Conservation (phyloP, 2,888 invertebrate species). For the Cheilosia grossa region DNA sequence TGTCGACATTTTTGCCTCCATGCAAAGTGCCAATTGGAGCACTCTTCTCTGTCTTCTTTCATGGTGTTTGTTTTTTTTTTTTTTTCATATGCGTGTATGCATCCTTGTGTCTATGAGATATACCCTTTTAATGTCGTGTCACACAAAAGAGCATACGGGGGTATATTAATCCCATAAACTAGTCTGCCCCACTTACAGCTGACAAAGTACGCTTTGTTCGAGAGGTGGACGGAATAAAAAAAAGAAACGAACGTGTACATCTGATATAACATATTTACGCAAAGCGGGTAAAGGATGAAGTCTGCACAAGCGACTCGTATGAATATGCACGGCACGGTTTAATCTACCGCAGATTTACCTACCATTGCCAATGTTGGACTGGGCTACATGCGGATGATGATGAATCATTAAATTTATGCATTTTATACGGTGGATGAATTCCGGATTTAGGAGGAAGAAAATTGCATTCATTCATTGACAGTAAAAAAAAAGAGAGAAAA, state of each 20-base stretch:
- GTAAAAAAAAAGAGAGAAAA: slow-evolving; percentile 20
- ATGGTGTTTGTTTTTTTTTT: neutral
- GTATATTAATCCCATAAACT: slow-evolving; percentile 49
- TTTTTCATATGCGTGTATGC: neutral
- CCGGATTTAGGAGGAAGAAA: slow-evolving; percentile 11
- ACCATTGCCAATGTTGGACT: slow-evolving; percentile 2
- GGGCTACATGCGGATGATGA: slow-evolving; percentile 29
- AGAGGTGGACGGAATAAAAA: slow-evolving; percentile 28
- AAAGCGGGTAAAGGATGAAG: slow-evolving; percentile 54
- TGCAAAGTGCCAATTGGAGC: slow-evolving; percentile 52
- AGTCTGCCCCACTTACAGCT: slow-evolving; percentile 61
- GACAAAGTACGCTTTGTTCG: slow-evolving; percentile 64
- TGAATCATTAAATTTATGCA: slow-evolving; percentile 66
- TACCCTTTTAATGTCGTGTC: slow-evolving; percentile 55
- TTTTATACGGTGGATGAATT: slow-evolving; percentile 39
- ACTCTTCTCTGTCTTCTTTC: slow-evolving; percentile 21
- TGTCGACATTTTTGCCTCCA: slow-evolving; percentile 40
- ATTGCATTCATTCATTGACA: slow-evolving; percentile 66
- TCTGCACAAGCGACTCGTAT: slow-evolving; percentile 18
- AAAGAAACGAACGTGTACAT: slow-evolving; percentile 28
- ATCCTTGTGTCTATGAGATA: slow-evolving; percentile 51
- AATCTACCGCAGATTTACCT: slow-evolving; percentile 10
- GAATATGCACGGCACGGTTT: slow-evolving; percentile 2
- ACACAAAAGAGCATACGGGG: slow-evolving; percentile 25
- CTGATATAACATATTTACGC: slow-evolving; percentile 27